phyloP scores from a whole-genome alignment of 2,113 vertebrate species.

The Trinectes maculatus region DNA sequence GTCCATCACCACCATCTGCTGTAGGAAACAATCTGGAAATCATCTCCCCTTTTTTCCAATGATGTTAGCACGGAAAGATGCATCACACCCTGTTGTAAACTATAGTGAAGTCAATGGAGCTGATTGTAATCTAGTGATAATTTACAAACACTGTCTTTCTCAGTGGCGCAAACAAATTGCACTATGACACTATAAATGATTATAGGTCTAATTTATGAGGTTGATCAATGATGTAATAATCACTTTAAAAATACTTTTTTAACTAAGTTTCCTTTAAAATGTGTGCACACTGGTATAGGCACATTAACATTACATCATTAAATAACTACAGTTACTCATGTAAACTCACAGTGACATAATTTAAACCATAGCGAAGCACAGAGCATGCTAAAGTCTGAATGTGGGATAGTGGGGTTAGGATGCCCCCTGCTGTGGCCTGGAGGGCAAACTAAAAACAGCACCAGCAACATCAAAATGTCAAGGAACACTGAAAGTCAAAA shows the following conservation, averaged over 20 bases:
- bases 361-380: background rate
- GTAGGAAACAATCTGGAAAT: slow-evolving; percentile 71
- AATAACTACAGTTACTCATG: background rate
- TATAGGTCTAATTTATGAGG: background rate
- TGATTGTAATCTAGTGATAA: background rate
- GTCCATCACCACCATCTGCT: slow-evolving; percentile 65
- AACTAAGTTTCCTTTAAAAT: background rate
- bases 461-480: background rate
- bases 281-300: background rate
- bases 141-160: background rate
- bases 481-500: background rate
- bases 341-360: background rate
- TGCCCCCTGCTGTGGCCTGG: slow-evolving; percentile 72
- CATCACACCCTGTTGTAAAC: slow-evolving; percentile 37
- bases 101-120: background rate
- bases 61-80: slow-evolving; percentile 58
- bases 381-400: background rate
- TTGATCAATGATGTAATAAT: background rate
- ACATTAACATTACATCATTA: background rate
- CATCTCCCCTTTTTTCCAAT: slow-evolving; percentile 72
- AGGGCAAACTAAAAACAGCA: background rate
- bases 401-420: slow-evolving; percentile 55
- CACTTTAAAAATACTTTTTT: background rate
- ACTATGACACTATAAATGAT: background rate
- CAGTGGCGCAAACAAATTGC: background rate